These are phyloP conservation scores for Oscheius onirici DNA, from an alignment of 2,888 invertebrate genomes.

Conservation along the genomic window DNA sequence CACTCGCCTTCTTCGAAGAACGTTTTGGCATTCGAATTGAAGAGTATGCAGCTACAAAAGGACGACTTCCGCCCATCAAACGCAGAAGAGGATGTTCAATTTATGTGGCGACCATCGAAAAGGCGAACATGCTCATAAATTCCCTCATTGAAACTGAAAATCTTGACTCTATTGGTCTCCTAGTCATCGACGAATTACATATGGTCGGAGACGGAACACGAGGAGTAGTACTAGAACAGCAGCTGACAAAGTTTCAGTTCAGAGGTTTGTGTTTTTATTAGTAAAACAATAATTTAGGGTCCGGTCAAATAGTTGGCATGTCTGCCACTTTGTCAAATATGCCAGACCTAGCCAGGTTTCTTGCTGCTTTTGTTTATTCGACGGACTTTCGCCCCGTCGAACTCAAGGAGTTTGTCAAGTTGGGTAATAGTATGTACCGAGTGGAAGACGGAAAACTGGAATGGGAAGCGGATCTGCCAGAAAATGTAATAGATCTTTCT, in stretches of 20 bases:
- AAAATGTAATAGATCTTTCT: conserved; percentile 38
- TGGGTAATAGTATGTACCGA: conserved; percentile 45
- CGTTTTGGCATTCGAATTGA: conserved; percentile 88
- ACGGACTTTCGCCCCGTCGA: conserved; percentile 84
- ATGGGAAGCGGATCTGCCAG: conserved; percentile 22
- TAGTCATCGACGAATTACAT: conserved; percentile 89
- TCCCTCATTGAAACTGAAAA: conserved; percentile 83
- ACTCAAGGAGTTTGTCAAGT: conserved; percentile 52
- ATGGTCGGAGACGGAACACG: conserved; percentile 85
- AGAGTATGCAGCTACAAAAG: conserved; percentile 86
- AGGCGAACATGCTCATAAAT: conserved; percentile 83
- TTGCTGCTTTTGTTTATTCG: conserved; percentile 83
- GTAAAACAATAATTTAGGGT: conserved; percentile 50
- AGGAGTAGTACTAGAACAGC: conserved; percentile 85
- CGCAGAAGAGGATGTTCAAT: conserved; percentile 81
- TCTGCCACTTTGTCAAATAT: conserved; percentile 95
- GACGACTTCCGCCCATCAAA: conserved; percentile 82
- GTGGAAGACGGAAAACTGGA: conserved; percentile 48
- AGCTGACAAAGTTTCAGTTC: conserved; percentile 82
- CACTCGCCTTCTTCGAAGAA: conserved; percentile 86
- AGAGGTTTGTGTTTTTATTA: conserved; percentile 32
- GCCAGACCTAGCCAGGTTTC: conserved; percentile 82
- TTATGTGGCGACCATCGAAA: conserved; percentile 93
- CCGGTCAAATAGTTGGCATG: conserved; percentile 90
- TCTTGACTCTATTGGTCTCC: conserved; percentile 82